phyloP scores from a whole-genome alignment of 2,797 vertebrate species.

The Balearica regulorum region DNA sequence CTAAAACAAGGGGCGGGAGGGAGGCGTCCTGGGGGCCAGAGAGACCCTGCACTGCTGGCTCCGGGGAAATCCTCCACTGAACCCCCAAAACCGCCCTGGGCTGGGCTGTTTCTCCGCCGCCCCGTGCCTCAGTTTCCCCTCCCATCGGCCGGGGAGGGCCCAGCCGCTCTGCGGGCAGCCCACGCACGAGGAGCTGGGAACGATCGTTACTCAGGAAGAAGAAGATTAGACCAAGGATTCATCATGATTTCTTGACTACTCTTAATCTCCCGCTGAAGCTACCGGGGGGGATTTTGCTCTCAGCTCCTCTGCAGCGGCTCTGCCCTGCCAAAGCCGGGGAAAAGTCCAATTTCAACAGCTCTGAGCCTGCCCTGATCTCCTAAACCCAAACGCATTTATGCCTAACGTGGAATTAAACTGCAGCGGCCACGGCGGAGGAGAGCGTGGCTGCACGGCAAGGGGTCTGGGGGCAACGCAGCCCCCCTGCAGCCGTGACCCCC shows the following conservation, averaged over 20 bases:
- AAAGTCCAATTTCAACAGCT: not conserved
- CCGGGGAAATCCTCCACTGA: accelerated
- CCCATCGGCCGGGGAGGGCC: accelerated
- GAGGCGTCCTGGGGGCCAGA: accelerated
- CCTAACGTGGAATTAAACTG: not conserved
- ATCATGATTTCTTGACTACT: not conserved
- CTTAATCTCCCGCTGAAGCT: not conserved
- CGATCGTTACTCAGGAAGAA: not conserved
- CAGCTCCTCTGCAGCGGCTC: not conserved
- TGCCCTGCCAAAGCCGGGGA: not conserved
- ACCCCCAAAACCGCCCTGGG: no score
- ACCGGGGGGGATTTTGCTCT: accelerated
- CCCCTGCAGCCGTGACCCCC: accelerated
- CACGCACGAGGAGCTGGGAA: not conserved
- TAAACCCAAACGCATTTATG: not conserved
- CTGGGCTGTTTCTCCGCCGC: accelerated
- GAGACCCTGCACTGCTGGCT: no score
- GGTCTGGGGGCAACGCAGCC: not conserved
- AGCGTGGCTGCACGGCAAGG: accelerated
- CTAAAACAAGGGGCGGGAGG: not conserved
- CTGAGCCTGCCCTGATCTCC: not conserved
- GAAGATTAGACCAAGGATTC: not conserved
- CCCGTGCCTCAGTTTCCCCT: not conserved
- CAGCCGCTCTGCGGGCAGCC: not conserved
- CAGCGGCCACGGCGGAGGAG: accelerated